Evolutionary conservation across 1,140 invertebrate genomes (phyloP).

Genomic region (Drosophila erecta): DNA sequence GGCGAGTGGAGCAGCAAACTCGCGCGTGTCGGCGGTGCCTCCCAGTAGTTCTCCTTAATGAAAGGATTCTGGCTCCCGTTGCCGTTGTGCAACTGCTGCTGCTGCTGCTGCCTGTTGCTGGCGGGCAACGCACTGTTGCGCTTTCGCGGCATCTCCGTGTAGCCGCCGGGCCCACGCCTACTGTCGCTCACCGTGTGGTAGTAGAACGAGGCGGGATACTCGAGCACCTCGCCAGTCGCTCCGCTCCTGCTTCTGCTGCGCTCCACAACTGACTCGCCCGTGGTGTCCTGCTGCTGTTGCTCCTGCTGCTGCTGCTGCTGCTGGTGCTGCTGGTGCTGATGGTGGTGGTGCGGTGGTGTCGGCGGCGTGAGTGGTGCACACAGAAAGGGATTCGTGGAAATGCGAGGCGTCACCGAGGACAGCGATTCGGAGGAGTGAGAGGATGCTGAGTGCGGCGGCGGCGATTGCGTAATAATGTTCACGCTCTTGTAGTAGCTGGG

Average conservation of each 20-base stretch:
- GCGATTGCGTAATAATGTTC: conserved; percentile 82
- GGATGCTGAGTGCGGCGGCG: conserved; percentile 78
- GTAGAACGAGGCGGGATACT: conserved; percentile 69
- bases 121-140: conserved; percentile 52
- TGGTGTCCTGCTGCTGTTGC: conserved; percentile 15
- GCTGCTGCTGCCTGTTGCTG: conserved; percentile 45
- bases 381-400: conserved; percentile 83
- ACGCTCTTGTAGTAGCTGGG: conserved; percentile 79
- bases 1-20: conserved; percentile 65
- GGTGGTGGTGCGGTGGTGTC: conserved; percentile 32
- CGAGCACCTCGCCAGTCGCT: conserved; percentile 38
- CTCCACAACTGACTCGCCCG: conserved; percentile 16
- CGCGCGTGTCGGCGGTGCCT: conserved; percentile 60
- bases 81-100: conserved; percentile 42
- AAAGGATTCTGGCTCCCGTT: conserved; percentile 77
- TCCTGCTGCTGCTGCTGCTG: not conserved
- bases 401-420: conserved; percentile 84
- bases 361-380: conserved; percentile 61
- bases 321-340: not conserved
- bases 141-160: conserved; percentile 84
- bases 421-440: conserved; percentile 86
- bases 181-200: conserved; percentile 60
- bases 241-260: conserved; percentile 24
- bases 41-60: conserved; percentile 83
- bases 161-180: conserved; percentile 45